Base-by-base conservation (phyloP, 1,140 invertebrate species). In the Ceratitis capitata region DNA sequence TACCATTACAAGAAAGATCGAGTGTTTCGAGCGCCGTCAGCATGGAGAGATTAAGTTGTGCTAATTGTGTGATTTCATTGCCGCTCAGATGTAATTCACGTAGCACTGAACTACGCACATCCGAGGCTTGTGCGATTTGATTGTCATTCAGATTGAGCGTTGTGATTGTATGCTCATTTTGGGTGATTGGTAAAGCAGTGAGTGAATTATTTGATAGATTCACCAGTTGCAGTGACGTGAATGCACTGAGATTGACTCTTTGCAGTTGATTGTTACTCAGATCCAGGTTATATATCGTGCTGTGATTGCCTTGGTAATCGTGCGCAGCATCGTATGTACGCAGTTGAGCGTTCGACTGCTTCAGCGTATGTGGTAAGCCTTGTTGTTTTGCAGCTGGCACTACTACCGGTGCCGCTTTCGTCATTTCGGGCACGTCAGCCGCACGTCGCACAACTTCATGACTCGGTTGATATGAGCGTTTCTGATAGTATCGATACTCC, bases 1-100 rank as follows among this genome's bases (percentile, higher is more conserved):
- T 89, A 32, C 88, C 87, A 88, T 94, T 95, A 83, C 90, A 86
- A 19, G 93, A 93, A 5, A 94, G 88, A 87, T 94, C 93, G 16
- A 94, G 87, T 6, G 89, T 88, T 10, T 89, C 87, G 10, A 94
- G 84, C 6, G 89, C 85, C 16, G 83, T 69, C 23, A 88, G n/a
- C n/a, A 56, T 51, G n/a, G 84, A 85, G 29, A 89, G 23, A 10
- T 86, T 86, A 0, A 89, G 64, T 2, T 87, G 85, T 14, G 45
- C 82, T 49, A 91, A 47, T 23, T 86, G 83, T 6, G 74, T 58
- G 10, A 87, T 56, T 42, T 42, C 16, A 56, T 91, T 91, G 23
- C 88, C 87, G 82, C 89, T 87, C 12, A 88, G 74, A 78, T 89
- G 86, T 53, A 91, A 85, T 29, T 88, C 82, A 16, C 86, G 87